Conservation (phyloP, 2,113 vertebrate species). For the Alexandromys fortis region DNA sequence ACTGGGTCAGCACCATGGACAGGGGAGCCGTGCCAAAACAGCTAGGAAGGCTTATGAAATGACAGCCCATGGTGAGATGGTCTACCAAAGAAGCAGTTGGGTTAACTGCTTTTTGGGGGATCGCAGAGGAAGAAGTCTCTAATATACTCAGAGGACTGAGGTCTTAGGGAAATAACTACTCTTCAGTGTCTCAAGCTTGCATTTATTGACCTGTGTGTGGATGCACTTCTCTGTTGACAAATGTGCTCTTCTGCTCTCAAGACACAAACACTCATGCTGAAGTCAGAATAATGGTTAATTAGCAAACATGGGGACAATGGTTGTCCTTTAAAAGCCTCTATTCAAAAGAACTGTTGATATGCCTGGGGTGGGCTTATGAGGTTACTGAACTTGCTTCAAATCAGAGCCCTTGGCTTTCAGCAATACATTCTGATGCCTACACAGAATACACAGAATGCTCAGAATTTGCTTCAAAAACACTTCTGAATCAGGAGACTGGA, state of each 20-base stretch:
- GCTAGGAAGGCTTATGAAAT: not conserved
- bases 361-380: not conserved
- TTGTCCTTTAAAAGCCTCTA: constrained; percentile 10
- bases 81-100: not conserved
- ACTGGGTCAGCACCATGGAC: constrained; percentile 70
- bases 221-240: not conserved
- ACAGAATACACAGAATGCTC: not conserved
- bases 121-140: not conserved
- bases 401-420: not conserved
- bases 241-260: constrained; percentile 30
- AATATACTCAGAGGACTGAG: not conserved
- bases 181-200: not conserved
- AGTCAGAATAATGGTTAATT: not conserved
- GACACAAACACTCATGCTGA: not conserved
- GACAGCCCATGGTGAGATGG: not conserved
- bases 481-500: not conserved
- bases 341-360: constrained; percentile 18
- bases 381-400: not conserved
- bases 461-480: constrained; percentile 30
- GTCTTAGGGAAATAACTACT: not conserved
- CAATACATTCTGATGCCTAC: not conserved
- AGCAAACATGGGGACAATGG: not conserved
- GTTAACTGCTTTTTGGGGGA: not conserved
- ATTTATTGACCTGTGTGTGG: not conserved
- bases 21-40: not conserved